Evolutionary conservation across 1,140 invertebrate genomes (phyloP).

Genomic region (Microplitis demolitor): DNA sequence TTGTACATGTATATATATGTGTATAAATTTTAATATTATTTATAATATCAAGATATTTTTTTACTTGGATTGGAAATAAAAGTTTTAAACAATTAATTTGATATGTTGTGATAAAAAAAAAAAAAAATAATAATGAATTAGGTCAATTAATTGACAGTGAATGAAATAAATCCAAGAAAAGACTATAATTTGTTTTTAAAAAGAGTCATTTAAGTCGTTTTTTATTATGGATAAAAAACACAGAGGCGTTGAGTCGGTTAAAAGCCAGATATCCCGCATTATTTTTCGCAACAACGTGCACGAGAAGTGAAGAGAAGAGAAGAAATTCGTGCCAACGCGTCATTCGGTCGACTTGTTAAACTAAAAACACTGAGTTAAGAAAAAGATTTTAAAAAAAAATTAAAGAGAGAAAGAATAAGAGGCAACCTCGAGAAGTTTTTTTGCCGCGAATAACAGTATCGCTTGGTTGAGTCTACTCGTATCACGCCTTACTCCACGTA

Average conservation of each 20-base stretch:
- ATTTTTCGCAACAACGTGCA: neutral
- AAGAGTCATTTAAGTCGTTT: neutral
- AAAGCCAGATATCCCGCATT: neutral
- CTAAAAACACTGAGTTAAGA: neutral
- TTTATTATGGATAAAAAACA: neutral
- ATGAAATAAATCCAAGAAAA: neutral
- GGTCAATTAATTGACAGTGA: neutral
- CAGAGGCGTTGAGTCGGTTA: conserved; percentile 4
- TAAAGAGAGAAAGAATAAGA: neutral
- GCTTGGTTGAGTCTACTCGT: neutral
- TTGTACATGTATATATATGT: neutral
- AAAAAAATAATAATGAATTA: neutral
- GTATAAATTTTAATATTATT: no score
- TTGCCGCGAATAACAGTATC: conserved; percentile 10
- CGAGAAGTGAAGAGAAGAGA: neutral
- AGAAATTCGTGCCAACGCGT: conserved; percentile 13
- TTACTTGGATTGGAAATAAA: no score
- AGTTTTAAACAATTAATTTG: no score
- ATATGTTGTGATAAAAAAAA: no score
- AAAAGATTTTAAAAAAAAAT: neutral
- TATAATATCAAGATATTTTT: no score
- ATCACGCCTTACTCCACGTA: neutral
- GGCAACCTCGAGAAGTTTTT: conserved; percentile 2
- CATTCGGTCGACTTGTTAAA: neutral
- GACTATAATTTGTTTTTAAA: neutral